A percentile compares a stretch with the other conserved stretches of the same genome.
Conservation (phyloP, 2,888 invertebrate genomes). For the Lacanobia oleracea region DNA sequence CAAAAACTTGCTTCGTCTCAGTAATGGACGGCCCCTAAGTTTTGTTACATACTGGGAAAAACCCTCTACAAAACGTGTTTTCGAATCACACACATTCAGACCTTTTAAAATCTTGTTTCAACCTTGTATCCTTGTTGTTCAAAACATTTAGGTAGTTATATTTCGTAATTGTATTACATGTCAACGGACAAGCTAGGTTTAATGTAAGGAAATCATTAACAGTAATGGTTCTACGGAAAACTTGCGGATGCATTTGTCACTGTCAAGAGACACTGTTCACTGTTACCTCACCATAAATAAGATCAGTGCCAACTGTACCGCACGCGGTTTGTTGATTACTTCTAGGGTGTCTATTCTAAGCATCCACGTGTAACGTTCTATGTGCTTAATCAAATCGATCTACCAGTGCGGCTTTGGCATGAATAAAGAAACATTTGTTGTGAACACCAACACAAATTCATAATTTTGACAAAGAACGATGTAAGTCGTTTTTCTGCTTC, state of each 20-base stretch:
- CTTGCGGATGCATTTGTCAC: neutral
- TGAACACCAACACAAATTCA: neutral
- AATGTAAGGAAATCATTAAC: neutral
- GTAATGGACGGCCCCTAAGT: too few relatives aligned
- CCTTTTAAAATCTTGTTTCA: neutral
- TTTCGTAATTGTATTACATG: neutral
- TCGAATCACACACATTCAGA: neutral
- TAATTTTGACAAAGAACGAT: neutral
- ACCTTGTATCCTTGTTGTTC: neutral
- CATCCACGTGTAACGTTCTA: neutral
- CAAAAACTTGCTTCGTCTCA: too few relatives aligned
- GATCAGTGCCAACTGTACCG: neutral
- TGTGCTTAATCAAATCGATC: neutral
- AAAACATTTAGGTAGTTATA: constrained; percentile 16
- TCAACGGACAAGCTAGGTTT: neutral
- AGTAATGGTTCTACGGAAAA: neutral
- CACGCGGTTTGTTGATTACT: neutral
- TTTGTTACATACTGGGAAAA: neutral
- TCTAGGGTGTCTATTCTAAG: neutral
- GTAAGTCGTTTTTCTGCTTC: too few relatives aligned
- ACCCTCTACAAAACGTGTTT: constrained; percentile 8
- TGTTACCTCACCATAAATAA: neutral
- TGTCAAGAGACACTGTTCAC: neutral
- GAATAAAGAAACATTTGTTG: neutral
- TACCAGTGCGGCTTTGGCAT: neutral